phyloP scores from a whole-genome alignment of 2,113 vertebrate genomes.

The Neotragus pygmaeus region DNA sequence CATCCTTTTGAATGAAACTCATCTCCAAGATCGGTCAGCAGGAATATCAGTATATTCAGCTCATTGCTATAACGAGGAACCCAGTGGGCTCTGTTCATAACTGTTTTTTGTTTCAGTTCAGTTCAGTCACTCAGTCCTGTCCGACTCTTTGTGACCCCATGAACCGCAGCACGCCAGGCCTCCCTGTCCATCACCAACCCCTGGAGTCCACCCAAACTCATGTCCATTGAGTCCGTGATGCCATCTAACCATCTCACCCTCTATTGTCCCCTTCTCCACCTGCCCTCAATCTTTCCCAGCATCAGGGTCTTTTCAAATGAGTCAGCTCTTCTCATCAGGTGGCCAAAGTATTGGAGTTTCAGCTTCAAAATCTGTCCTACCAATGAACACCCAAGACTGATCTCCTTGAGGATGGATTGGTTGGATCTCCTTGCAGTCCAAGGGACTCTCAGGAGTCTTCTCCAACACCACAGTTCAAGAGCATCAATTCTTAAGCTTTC shows the following conservation, averaged over 20 bases:
- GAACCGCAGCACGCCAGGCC: accelerated
- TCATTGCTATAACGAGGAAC: neutral
- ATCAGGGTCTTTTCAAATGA: neutral
- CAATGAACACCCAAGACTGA: neutral
- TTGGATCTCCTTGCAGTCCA: neutral
- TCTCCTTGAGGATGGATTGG: neutral
- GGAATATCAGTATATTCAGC: conserved; percentile 28
- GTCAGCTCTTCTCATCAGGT: neutral
- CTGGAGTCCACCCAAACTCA: neutral
- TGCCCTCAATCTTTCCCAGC: neutral
- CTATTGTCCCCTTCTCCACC: neutral
- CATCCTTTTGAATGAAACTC: conserved; percentile 3
- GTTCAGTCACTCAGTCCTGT: accelerated
- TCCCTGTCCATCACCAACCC: neutral
- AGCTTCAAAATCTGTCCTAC: neutral
- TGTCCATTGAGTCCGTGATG: neutral
- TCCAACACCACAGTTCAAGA: neutral
- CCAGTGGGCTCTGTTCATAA: neutral
- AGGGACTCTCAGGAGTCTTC: neutral
- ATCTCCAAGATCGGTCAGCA: conserved; percentile 19
- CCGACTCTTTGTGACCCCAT: neutral
- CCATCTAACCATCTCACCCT: neutral
- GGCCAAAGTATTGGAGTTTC: neutral
- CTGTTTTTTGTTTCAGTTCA: neutral
- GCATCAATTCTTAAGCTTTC: accelerated